Evolutionary conservation across 2,113 vertebrate species (phyloP).

Genomic region (Peromyscus leucopus): DNA sequence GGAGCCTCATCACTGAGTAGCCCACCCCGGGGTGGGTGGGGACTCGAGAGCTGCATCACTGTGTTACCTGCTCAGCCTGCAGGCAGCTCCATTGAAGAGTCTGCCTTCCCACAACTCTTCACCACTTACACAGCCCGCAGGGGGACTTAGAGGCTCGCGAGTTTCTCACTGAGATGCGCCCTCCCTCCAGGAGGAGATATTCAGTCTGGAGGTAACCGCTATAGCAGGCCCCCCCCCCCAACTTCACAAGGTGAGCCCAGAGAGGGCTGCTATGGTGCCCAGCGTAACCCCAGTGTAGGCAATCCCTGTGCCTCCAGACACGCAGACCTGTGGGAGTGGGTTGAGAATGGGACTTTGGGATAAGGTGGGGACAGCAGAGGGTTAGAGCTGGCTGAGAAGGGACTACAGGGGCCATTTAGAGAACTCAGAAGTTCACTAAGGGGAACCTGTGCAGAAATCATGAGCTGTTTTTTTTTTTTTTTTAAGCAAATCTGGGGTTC

Average conservation of each 20-base stretch:
- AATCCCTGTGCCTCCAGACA: background rate
- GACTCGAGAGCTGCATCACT: background rate
- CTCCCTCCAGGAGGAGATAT: background rate
- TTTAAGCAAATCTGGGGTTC: background rate
- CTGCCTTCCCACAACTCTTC: background rate
- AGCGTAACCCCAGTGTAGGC: background rate
- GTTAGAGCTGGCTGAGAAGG: background rate
- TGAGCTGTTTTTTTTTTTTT: background rate
- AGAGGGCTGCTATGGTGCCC: background rate
- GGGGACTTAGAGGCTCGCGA: background rate
- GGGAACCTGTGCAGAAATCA: background rate
- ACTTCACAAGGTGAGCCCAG: background rate
- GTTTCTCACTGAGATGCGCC: background rate
- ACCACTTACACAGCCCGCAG: background rate
- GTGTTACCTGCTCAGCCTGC: background rate
- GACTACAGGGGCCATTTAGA: background rate
- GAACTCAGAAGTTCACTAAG: background rate
- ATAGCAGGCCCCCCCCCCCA: background rate
- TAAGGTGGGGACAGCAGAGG: background rate
- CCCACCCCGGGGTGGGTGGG: accelerated
- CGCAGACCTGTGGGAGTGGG: background rate
- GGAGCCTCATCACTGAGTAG: background rate
- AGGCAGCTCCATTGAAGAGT: background rate
- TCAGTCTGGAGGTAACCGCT: background rate
- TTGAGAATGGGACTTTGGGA: background rate